Conservation (phyloP, 2,113 vertebrate genomes). For the Himantopus leucocephalus region DNA sequence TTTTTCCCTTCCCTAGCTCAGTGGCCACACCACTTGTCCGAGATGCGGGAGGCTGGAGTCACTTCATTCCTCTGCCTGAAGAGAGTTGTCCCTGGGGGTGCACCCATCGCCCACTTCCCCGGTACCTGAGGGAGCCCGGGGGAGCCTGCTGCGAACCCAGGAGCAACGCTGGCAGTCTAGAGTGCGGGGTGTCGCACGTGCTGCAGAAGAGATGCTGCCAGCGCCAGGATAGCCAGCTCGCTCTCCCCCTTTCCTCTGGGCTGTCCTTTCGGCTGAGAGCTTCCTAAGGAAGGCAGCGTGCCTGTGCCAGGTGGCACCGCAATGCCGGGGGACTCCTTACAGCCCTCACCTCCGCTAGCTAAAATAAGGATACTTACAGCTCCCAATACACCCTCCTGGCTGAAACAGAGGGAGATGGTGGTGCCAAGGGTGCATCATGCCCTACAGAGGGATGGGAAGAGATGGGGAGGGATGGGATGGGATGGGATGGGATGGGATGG, state of each 20-base stretch:
- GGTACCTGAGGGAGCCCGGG: background rate
- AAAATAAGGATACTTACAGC: background rate
- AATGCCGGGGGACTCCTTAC: fast-evolving
- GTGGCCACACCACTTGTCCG: background rate
- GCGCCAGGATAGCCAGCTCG: background rate
- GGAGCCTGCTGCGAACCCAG: background rate
- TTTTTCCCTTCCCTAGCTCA: background rate
- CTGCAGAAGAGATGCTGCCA: background rate
- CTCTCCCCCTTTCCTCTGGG: background rate
- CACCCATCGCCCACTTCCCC: background rate
- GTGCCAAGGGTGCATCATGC: background rate
- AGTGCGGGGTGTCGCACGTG: fast-evolving
- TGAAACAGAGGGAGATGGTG: background rate
- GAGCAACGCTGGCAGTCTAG: background rate
- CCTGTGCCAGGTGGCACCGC: background rate
- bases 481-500: background rate
- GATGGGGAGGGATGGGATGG: background rate
- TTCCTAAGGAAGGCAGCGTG: background rate
- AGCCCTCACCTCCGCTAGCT: background rate
- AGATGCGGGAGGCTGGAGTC: background rate
- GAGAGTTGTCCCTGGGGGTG: background rate
- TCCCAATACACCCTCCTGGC: background rate
- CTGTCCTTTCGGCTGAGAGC: background rate
- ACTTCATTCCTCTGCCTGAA: background rate
- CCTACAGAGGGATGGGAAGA: background rate